Evolutionary conservation across 2,888 invertebrate genomes (phyloP).

Genomic region (Euproctis similis): DNA sequence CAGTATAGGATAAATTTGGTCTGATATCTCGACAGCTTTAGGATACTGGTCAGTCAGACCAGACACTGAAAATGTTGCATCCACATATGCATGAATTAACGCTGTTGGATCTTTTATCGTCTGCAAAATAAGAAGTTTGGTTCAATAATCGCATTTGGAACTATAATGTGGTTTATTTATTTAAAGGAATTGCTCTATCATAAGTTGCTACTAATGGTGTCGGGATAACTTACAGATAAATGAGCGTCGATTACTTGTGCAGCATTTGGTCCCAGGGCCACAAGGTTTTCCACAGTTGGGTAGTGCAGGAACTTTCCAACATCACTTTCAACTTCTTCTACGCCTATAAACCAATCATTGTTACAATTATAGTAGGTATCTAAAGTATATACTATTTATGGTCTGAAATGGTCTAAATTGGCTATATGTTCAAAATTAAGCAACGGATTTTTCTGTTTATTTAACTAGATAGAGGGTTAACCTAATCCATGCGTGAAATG

Average conservation of each 20-base stretch:
- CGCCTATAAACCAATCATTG: no score
- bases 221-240: slow-evolving; percentile 35
- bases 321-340: slow-evolving; percentile 44
- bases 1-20: slow-evolving; percentile 70
- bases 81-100: slow-evolving; percentile 60
- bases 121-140: no score
- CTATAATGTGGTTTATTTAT: not conserved
- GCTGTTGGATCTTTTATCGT: slow-evolving; percentile 40
- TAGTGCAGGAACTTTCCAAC: slow-evolving; percentile 46
- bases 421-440: no score
- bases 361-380: no score
- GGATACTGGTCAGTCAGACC: slow-evolving; percentile 43
- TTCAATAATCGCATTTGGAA: no score
- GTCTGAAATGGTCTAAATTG: no score
- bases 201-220: not conserved
- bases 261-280: slow-evolving; percentile 37
- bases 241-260: slow-evolving; percentile 52
- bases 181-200: not conserved
- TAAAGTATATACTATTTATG: no score
- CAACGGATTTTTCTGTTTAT: no score
- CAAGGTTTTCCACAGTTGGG: slow-evolving; percentile 43
- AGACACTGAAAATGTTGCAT: slow-evolving; percentile 66
- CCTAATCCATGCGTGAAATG: no score
- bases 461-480: no score
- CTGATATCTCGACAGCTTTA: slow-evolving; percentile 13